A percentile compares a stretch with the other conserved stretches of the same genome.
These are phyloP conservation scores for Philereme vetulata DNA, from an alignment of 2,888 invertebrate genomes.

Conservation along the genomic window DNA sequence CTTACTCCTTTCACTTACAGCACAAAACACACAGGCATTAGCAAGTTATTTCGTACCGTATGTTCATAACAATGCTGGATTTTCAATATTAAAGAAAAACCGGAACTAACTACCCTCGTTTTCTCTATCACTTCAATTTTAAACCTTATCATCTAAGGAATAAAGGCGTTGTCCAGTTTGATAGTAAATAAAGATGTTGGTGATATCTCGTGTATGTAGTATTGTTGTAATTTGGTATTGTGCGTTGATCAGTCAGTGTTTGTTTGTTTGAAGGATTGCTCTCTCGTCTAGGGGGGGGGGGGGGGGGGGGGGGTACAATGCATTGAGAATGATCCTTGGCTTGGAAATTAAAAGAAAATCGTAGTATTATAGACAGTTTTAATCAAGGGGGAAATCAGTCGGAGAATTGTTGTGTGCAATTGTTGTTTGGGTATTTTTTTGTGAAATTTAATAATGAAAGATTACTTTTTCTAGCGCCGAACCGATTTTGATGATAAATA, in stretches of 20 bases:
- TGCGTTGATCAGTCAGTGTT: constrained; percentile 45
- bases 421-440: no score
- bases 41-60: constrained; percentile 17
- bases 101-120: not conserved
- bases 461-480: no score
- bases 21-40: not conserved
- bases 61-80: constrained; percentile 14
- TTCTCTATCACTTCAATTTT: not conserved
- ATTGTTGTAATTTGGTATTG: constrained; percentile 40
- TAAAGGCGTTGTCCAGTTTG: constrained; percentile 1
- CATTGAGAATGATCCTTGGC: constrained; percentile 22
- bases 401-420: no score
- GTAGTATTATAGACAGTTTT: constrained; percentile 8
- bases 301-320: constrained; percentile 8
- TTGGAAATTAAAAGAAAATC: constrained; percentile 29
- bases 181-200: not conserved
- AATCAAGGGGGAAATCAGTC: not conserved
- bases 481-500: no score
- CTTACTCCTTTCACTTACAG: not conserved
- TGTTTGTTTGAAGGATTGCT: constrained; percentile 52
- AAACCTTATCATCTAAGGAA: constrained; percentile 3
- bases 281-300: constrained; percentile 37
- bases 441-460: no score
- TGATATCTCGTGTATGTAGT: constrained; percentile 9
- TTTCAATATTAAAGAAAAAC: constrained; percentile 11